Base-by-base conservation (phyloP, 2,888 invertebrate genomes). In the Thysanoteuthis rhombus region DNA sequence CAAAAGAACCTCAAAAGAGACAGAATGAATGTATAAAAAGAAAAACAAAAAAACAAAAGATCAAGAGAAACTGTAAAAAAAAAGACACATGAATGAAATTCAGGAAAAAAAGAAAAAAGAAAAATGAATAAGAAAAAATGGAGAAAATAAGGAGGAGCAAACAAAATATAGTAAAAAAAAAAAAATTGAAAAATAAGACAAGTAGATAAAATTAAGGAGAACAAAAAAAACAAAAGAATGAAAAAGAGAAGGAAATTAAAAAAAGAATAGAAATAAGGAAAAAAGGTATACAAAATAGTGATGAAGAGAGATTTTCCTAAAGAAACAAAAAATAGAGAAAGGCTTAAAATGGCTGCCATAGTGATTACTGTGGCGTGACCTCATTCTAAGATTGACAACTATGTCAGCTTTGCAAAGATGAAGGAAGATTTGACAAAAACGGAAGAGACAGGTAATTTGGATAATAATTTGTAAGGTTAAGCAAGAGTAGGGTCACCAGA, bases 401-500 rank as follows among this genome's bases (percentile, higher is more conserved):
- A 75, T 75, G 75, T 12, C 75, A n/a, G n/a, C 32, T 75, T n/a
- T 32, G 75, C 75, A 75, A 75, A 4, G 32, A 12, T 16, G 75
- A 75, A 75, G 10, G 75, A n/a, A 75, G n/a, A 75, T n/a, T 75
- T 75, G 75, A 75, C 32, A 75, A 75, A n/a, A 75, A 75, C 75
- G 75, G 75, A 75, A 75, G n/a, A 75, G 75, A 75, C 75, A 75
- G 75, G n/a, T 75, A 75, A 75, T 75, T 75, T 75, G 75, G 75
- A 32, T 75, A 75, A 75, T 75, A 75, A 75, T 75, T n/a, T 75
- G 75, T 75, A n/a, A 75, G n/a, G n/a, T 10, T 19, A n/a, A 75
- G 75, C 75, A 75, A 75, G 32, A n/a, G 75, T 75, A 75, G 75
- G n/a, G 75, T 8, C 75, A 75, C 75, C 75, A 75, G 75, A 75